Base-by-base conservation (phyloP, 2,888 invertebrate genomes). In the Agrilus biguttatus region DNA sequence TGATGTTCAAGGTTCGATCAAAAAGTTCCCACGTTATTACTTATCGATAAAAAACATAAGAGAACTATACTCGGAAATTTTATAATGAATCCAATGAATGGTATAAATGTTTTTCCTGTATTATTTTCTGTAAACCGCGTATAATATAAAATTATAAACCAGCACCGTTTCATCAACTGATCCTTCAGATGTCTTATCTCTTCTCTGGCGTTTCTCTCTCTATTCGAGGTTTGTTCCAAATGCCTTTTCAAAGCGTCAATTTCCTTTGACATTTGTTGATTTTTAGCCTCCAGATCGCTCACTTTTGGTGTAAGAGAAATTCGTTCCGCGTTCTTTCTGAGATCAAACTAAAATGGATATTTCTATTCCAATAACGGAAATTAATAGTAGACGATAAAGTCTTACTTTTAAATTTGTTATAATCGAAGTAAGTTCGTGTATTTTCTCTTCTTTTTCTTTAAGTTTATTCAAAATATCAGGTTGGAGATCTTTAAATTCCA, bases 161-260 rank as follows among this genome's bases (percentile, higher is more conserved):
- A 17, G 17, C 46, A 58, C 58, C 58, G 56, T 47, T 61, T 65
- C 36, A 63, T 53, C 5, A 69, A 49, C 50, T 70, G 68, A 33
- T 62, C 62, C 52, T 60, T 66, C 21, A 71, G 52, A 33, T 61
- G 63, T 39, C 63, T 55, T 33, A 68, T 66, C 59, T 71, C 70
- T 41, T 66, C 63, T 49, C 65, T 62, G 19, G 73, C 69, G 47
- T 66, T 64, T 54, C 71, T 67, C 60, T 78, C 77, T 45, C 65
- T 70, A 21, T 59, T 62, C 36, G 74, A 51, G 33, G 74, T 51
- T 47, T 67, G 64, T 51, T 74, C 73, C 50, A 70, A 74, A 58
- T 75, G 71, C 40, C 62, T 60, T 49, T 61, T 65, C 35, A 67
- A 51, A 5, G 59, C 50, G 19, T 67, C 66, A 33, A 61, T 52